A percentile compares a stretch with the other conserved stretches of the same genome.
Conservation (phyloP, 2,113 vertebrate genomes). For the Bambusicola thoracicus region DNA sequence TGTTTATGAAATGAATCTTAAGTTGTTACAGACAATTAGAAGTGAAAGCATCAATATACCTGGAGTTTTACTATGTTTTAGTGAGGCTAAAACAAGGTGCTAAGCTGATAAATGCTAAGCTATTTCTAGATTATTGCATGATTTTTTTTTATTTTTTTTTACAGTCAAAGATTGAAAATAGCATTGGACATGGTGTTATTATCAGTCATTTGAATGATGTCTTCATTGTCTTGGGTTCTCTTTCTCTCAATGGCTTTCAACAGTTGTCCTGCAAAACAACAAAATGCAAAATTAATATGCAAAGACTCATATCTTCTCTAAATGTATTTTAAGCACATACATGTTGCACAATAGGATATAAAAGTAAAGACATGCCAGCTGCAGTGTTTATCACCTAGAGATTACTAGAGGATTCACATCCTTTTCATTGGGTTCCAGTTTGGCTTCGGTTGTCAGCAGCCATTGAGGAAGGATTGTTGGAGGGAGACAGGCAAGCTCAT, state of each 20-base stretch:
- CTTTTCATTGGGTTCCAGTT: not conserved
- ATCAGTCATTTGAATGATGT: not conserved
- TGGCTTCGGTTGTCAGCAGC: not conserved
- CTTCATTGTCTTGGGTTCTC: not conserved
- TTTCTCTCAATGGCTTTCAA: not conserved
- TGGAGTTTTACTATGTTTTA: not conserved
- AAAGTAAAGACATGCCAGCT: not conserved
- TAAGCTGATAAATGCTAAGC: not conserved
- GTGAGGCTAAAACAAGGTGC: not conserved
- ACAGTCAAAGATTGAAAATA: not conserved
- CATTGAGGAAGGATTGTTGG: not conserved
- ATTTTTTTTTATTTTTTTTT: too few relatives aligned
- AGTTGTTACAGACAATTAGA: not conserved
- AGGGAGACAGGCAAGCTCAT: not conserved
- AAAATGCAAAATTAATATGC: not conserved
- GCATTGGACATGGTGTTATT: not conserved
- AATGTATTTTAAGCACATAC: not conserved
- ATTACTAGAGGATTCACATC: not conserved
- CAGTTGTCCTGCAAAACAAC: rapidly evolving
- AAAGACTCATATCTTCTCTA: not conserved
- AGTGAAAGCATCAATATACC: not conserved
- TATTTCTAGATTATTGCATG: not conserved
- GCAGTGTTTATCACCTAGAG: not conserved
- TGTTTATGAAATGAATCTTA: not conserved
- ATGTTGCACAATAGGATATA: not conserved